Base-by-base conservation (phyloP, 2,888 invertebrate species). In the Periphyllus acericola region DNA sequence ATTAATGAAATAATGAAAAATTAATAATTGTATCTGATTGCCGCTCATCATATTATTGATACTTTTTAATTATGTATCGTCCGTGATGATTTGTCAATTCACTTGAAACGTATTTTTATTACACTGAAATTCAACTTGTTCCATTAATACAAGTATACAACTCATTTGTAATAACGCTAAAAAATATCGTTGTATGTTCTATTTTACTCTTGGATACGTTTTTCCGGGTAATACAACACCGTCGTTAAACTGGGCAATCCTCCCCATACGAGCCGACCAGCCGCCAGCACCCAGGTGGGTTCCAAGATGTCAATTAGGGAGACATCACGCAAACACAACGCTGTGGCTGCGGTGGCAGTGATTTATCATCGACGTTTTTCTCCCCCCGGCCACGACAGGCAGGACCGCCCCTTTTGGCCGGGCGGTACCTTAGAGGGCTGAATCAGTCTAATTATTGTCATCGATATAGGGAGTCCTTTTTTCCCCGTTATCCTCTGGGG, bases 251-350 rank as follows among this genome's bases (percentile, higher is more conserved):
- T 79, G 36, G 52, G 17, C n/a, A 17, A 85, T 46, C 32, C 36
- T n/a, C 8, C 71, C 72, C 21, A 32, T 71, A 29, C 55, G 55
- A 29, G 36, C 34, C 55, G 32, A 11, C 32, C 40, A 17, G 55
- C 60, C 19, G 29, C 80, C 14, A 66, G 80, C 81, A 81, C 66
- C 87, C 87, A 87, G 81, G 81, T 87, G 81, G 87, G 87, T 66
- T 87, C 74, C 72, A 40, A 87, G 87, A 87, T 81, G 87, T 87
- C 87, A 87, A 87, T 87, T 87, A 87, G 87, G 87, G 87, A 81
- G 80, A 87, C 81, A 87, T 87, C 80, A 74, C 87, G 87, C 60
- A 52, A 66, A 84, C 76, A 68, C 66, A 55, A n/a, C 66, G 60
- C 68, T 32, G 55, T 32, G 19, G 74, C 60, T 34, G 79, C 60